Percentiles rank a stretch among this genome's conserved stretches.
These are phyloP conservation scores for Megaleporinus macrocephalus DNA, from an alignment of 2,113 vertebrate species.

Conservation along the genomic window DNA sequence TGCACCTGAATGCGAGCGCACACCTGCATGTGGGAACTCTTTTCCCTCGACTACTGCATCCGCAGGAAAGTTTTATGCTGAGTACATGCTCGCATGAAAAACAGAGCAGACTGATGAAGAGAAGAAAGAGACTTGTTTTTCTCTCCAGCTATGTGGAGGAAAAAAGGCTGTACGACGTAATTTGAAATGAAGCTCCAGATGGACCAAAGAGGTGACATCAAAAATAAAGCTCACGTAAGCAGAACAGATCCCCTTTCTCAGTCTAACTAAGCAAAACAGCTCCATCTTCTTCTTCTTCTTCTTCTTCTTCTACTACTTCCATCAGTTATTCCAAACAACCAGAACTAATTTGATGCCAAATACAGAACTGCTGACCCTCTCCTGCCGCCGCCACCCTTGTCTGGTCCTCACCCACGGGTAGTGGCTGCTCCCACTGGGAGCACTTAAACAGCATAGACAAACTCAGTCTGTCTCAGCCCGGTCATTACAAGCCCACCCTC, in stretches of 20 bases:
- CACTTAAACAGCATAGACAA: neutral
- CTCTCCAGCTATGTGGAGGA: neutral
- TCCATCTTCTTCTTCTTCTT: neutral
- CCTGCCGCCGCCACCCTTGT: neutral
- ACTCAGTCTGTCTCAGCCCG: neutral
- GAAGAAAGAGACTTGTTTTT: neutral
- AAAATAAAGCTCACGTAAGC: neutral
- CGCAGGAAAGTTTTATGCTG: constrained; percentile 45
- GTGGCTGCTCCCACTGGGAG: constrained; percentile 5
- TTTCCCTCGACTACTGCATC: neutral
- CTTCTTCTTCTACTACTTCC: neutral
- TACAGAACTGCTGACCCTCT: neutral
- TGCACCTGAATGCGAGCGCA: constrained; percentile 6
- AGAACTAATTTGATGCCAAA: neutral
- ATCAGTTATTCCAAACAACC: neutral
- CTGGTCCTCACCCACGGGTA: neutral
- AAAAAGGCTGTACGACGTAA: neutral
- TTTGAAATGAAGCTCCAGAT: neutral
- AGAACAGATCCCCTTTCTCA: neutral
- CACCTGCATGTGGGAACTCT: constrained; percentile 19
- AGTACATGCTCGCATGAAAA: neutral
- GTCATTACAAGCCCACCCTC: neutral
- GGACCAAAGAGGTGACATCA: neutral
- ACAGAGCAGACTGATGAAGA: neutral
- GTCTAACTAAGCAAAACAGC: constrained; percentile 2